Base-by-base conservation (phyloP, 2,888 invertebrate genomes). In the Drosophila aldrichi region DNA sequence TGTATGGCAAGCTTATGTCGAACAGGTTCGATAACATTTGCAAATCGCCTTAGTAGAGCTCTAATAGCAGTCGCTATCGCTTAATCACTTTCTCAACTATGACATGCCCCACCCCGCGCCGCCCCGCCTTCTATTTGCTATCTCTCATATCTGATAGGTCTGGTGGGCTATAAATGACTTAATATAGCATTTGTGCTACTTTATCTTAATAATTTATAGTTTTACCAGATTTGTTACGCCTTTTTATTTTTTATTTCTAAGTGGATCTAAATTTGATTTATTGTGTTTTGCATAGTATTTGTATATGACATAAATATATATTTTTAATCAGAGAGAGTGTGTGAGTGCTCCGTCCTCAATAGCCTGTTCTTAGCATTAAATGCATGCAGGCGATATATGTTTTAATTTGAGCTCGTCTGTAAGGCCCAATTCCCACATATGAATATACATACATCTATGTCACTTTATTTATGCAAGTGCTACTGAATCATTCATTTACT, bases 1-100 rank as follows among this genome's bases (percentile, higher is more conserved):
- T 44, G 38, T 40, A 34, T 32, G 22, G 22, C 62, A 41, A 41
- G 62, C 40, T 62, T 32, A 58, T 55, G 54, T 12, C 16, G 25
- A 64, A 54, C 22, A 12, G 59, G 56, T 73, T 41, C 36, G 38
- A 56, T 72, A 55, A 41, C n/a, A 18, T 40, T 54, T 25, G 20
- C 63, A 32, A 51, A 8, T 38, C 38, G 38, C 14, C 44, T 49
- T 56, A 52, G 54, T 54, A 20, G 29, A 34, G 22, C 16, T 34
- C 20, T 25, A 57, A 57, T 46, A 43, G 54, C 48, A 44, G 52
- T 44, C 41, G 62, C 75, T 70, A 66, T 57, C 22, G 25, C n/a
- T 54, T 54, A 40, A 48, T 58, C 20, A 49, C 29, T 58, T 36
- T 52, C 52, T 52, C 41, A 43, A 34, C 44, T 38, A 10, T 38